These are phyloP conservation scores for Apoda limacodes DNA, from an alignment of 2,888 invertebrate species.

Conservation along the genomic window DNA sequence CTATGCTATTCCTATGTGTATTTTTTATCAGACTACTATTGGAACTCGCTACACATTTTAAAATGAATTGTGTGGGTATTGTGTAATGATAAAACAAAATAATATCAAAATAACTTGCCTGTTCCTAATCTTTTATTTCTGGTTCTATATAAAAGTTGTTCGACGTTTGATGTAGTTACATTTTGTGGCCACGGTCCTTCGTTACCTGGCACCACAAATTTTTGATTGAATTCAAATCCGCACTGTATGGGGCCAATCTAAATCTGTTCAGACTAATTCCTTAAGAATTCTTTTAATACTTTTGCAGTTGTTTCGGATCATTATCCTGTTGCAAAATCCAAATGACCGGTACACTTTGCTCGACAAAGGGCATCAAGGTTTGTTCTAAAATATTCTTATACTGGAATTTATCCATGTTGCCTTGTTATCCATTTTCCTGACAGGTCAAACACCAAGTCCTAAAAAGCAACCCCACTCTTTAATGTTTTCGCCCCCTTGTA, in stretches of 20 bases:
- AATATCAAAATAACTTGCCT: too few species aligned
- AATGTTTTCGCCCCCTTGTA: not conserved
- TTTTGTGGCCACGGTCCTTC: too few species aligned
- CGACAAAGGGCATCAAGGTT: conserved; percentile 6
- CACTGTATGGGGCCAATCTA: conserved; percentile 6
- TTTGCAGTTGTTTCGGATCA: conserved; percentile 4
- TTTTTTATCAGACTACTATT: too few species aligned
- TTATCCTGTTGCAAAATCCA: conserved; percentile 9
- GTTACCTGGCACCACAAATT: too few species aligned
- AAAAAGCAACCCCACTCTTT: conserved; percentile 2
- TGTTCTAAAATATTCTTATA: conserved; percentile 6
- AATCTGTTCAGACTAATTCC: conserved; percentile 1
- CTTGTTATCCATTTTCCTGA: conserved; percentile 2
- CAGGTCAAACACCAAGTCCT: conserved; percentile 3
- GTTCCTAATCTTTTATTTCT: too few species aligned
- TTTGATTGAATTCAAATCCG: too few species aligned
- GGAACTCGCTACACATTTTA: too few species aligned
- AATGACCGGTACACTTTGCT: conserved; percentile 5
- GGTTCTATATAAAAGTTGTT: too few species aligned
- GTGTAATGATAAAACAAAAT: too few species aligned
- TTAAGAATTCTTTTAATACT: conserved; percentile 4
- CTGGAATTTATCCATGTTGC: conserved; percentile 3
- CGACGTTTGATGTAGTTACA: too few species aligned
- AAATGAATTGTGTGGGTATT: too few species aligned
- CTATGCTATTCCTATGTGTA: too few species aligned